These are phyloP conservation scores for Tenebrio molitor DNA, from an alignment of 1,140 invertebrate species.

Conservation along the genomic window DNA sequence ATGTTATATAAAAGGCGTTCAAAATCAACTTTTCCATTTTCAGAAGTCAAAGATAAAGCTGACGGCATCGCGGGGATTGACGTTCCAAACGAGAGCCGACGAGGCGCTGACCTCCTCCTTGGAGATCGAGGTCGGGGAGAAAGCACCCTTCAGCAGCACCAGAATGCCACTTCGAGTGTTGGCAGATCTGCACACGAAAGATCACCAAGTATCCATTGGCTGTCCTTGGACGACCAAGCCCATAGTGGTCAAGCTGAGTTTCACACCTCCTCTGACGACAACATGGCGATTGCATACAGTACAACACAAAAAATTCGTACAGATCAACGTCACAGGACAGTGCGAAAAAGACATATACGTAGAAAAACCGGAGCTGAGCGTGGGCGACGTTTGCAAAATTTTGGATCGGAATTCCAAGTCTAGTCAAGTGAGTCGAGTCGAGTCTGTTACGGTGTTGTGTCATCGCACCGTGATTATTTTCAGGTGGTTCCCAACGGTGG, in stretches of 20 bases:
- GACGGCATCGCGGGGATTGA: conserved; percentile 72
- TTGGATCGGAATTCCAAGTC: conserved; percentile 75
- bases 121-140: conserved; percentile 74
- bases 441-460: too few species aligned
- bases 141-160: conserved; percentile 78
- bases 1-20: too few species aligned
- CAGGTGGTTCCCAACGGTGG: conserved; percentile 76
- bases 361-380: conserved; percentile 64
- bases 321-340: conserved; percentile 80
- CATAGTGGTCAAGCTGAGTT: conserved; percentile 79
- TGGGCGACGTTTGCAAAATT: conserved; percentile 70
- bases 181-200: conserved; percentile 80
- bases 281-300: conserved; percentile 86
- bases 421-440: conserved; percentile 66
- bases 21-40: conserved; percentile 40
- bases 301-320: conserved; percentile 83
- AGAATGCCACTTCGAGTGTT: conserved; percentile 76
- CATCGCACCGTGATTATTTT: too few species aligned
- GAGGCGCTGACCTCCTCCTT: conserved; percentile 70
- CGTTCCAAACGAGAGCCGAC: conserved; percentile 63
- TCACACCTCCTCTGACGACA: conserved; percentile 85
- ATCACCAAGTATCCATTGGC: conserved; percentile 79
- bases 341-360: conserved; percentile 58
- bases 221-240: conserved; percentile 82
- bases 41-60: conserved; percentile 71